A percentile compares a stretch with the other conserved stretches of the same genome.
Conservation (phyloP, 2,113 vertebrate genomes). For the Aix galericulata region DNA sequence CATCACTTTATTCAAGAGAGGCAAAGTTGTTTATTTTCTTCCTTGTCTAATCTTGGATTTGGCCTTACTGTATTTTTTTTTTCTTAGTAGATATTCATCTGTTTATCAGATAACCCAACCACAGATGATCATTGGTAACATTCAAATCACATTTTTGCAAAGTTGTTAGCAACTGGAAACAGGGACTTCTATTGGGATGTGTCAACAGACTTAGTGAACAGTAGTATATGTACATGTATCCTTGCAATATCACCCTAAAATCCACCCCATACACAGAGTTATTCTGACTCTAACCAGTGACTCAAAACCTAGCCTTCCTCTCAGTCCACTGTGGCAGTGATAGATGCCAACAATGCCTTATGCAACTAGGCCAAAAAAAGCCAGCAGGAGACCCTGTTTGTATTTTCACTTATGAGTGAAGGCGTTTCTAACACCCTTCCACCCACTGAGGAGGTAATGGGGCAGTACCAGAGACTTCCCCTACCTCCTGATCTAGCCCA, state of each 20-base stretch:
- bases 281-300: rapidly evolving
- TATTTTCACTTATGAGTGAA: not conserved
- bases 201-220: not conserved
- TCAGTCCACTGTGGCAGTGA: not conserved
- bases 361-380: not conserved
- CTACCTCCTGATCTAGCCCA: not conserved
- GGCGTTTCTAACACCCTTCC: not conserved
- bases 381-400: not conserved
- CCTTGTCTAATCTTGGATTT: not conserved
- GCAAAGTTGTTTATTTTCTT: not conserved
- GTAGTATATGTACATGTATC: not conserved
- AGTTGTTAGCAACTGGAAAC: not conserved
- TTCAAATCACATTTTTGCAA: not conserved
- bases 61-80: not conserved
- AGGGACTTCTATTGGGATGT: rapidly evolving
- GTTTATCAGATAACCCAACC: not conserved
- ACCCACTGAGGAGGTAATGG: not conserved
- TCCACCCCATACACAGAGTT: not conserved
- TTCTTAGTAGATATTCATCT: not conserved
- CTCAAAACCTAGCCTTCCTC: not conserved
- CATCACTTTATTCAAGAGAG: not conserved
- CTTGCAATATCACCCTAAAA: not conserved
- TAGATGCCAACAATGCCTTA: rapidly evolving
- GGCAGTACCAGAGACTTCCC: not conserved
- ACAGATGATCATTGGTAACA: not conserved